phyloP scores from a whole-genome alignment of 2,113 vertebrate species.

The Blennius ocellaris region DNA sequence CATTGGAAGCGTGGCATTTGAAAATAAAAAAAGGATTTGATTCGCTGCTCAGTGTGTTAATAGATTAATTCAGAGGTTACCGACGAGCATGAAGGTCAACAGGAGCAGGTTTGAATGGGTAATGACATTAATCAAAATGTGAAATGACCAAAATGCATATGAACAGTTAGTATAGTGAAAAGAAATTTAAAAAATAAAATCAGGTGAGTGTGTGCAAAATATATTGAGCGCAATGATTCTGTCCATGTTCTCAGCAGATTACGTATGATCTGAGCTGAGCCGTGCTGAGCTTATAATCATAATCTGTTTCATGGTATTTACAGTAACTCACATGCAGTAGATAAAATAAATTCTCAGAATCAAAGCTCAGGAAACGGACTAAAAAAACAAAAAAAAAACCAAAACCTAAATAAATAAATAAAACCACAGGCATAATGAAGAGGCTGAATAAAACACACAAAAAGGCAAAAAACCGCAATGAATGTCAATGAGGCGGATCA shows the following conservation, averaged over 20 bases:
- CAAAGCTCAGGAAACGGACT: slow-evolving; percentile 15
- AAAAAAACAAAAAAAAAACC: slow-evolving; percentile 18
- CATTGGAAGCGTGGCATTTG: no score
- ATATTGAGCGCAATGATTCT: background rate
- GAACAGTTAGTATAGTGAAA: background rate
- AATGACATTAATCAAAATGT: background rate
- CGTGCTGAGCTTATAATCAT: slow-evolving; percentile 28
- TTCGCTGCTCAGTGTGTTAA: no score
- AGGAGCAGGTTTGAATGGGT: background rate
- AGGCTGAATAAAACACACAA: slow-evolving; percentile 23
- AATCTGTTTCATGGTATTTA: slow-evolving; percentile 30
- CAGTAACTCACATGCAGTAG: slow-evolving; percentile 34
- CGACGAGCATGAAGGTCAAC: background rate
- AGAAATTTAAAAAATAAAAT: background rate
- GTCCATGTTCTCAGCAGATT: slow-evolving; percentile 30
- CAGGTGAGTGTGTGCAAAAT: background rate
- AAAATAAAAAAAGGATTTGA: no score
- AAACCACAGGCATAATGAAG: slow-evolving; percentile 17
- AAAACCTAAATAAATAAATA: no score
- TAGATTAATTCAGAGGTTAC: background rate
- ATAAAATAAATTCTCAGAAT: slow-evolving; percentile 33
- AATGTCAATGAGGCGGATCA: slow-evolving; percentile 52
- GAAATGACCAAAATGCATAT: background rate
- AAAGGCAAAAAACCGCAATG: slow-evolving; percentile 22
- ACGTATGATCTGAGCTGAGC: slow-evolving; percentile 42